phyloP scores from a whole-genome alignment of 2,888 invertebrate genomes.

The Euzophera pinguis region DNA sequence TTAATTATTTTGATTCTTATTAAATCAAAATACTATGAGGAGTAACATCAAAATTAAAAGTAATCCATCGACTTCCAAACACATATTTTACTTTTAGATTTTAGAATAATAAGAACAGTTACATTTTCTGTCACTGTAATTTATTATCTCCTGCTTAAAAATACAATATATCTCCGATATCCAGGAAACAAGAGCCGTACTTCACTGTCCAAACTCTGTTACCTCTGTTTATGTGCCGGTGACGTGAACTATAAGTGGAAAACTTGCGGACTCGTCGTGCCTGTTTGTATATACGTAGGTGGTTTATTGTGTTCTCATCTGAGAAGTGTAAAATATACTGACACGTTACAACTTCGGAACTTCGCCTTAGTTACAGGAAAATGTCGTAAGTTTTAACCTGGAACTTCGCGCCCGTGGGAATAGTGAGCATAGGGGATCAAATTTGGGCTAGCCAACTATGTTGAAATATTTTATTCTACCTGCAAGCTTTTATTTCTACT shows the following conservation, averaged over 20 bases:
- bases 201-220: conserved; percentile 8
- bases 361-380: neutral
- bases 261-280: conserved; percentile 1
- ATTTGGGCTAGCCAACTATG: too few species aligned
- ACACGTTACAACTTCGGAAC: neutral
- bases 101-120: neutral
- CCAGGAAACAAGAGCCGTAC: conserved; percentile 4
- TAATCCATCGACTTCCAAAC: too few species aligned
- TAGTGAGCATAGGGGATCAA: too few species aligned
- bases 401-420: too few species aligned
- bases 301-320: conserved; percentile 7
- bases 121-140: neutral
- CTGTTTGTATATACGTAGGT: neutral
- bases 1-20: too few species aligned
- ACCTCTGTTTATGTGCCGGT: conserved; percentile 1
- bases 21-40: too few species aligned
- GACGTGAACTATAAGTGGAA: conserved; percentile 10
- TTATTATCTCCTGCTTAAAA: neutral
- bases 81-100: too few species aligned
- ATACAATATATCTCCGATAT: neutral
- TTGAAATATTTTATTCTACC: too few species aligned
- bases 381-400: neutral
- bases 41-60: too few species aligned
- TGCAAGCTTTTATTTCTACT: too few species aligned
- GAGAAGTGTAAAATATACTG: neutral